Conservation (phyloP, 2,797 vertebrate species). For the Anabas testudineus region DNA sequence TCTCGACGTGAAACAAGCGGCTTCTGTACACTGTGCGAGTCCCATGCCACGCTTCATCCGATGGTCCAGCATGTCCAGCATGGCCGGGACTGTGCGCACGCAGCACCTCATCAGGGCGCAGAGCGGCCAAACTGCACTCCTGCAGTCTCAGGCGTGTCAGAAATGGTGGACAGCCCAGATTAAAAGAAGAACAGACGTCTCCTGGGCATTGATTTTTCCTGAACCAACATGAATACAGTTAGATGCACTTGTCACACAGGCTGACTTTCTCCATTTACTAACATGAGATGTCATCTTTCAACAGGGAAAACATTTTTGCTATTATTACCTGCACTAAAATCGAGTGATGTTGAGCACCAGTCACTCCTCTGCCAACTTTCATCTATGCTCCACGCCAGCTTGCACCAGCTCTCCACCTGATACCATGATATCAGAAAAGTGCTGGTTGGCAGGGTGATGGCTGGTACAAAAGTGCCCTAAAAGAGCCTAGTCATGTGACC, state of each 20-base stretch:
- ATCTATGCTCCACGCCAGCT: constrained; percentile 54
- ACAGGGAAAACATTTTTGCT: constrained; percentile 70
- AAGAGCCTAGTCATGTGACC: constrained; percentile 79
- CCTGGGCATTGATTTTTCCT: constrained; percentile 58
- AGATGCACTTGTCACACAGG: constrained; percentile 22
- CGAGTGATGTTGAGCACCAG: constrained; percentile 46
- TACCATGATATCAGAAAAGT: constrained; percentile 52
- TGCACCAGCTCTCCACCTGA: constrained; percentile 62
- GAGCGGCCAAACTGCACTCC: constrained; percentile 52
- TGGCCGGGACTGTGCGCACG: constrained; percentile 75
- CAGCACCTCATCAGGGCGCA: constrained; percentile 76
- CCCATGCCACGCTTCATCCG: constrained; percentile 63
- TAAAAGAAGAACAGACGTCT: constrained; percentile 29
- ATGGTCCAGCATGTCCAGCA: constrained; percentile 77
- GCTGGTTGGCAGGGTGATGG: constrained; percentile 58
- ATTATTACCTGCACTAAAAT: constrained; percentile 51
- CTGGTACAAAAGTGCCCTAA: constrained; percentile 50
- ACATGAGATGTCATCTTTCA: constrained; percentile 78
- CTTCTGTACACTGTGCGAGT: constrained; percentile 53
- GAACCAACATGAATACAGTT: constrained; percentile 23
- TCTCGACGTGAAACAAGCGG: constrained; percentile 47
- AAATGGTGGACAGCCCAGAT: constrained; percentile 32
- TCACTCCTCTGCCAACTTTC: constrained; percentile 63
- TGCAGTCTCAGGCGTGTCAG: constrained; percentile 39
- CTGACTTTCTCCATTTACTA: constrained; percentile 70